A percentile compares a stretch with the other conserved stretches of the same genome.
Evolutionary conservation across 53 echinoderm and acorn worm species (phyloP).

Genomic region (Actinopyga echinites): DNA sequence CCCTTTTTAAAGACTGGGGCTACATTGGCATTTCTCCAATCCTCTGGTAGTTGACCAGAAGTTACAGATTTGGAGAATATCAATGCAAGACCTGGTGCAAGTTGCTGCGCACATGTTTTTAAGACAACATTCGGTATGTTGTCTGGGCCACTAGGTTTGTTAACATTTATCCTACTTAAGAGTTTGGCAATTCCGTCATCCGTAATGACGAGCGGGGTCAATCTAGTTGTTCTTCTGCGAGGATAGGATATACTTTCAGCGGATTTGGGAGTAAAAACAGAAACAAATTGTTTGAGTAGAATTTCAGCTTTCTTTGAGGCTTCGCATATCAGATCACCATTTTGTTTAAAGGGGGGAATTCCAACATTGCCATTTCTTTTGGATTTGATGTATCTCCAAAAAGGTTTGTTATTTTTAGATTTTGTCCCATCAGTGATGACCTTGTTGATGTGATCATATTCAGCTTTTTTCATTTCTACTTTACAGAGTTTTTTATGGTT

Average conservation of each 20-base stretch:
- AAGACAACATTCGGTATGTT: conserved; percentile 34
- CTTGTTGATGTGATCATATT: no score
- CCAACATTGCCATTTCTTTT: conserved; percentile 33
- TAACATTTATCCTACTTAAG: not conserved
- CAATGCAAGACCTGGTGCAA: conserved; percentile 10
- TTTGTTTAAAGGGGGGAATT: not conserved
- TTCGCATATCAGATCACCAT: conserved; percentile 10
- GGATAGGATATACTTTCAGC: not conserved
- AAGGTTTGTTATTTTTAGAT: no score
- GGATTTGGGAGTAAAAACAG: conserved; percentile 30
- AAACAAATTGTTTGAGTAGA: not conserved
- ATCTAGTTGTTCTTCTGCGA: no score
- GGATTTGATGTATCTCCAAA: conserved; percentile 41
- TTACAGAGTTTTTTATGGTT: no score
- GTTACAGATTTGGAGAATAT: conserved; percentile 25
- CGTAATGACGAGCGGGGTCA: no score
- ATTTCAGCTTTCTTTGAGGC: conserved; percentile 10
- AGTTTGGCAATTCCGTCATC: not conserved
- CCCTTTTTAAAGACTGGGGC: no score
- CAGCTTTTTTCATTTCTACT: no score
- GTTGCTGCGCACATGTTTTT: conserved; percentile 18
- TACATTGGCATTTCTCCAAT: conserved; percentile 38
- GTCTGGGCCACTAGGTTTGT: conserved; percentile 31
- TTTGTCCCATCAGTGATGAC: no score
- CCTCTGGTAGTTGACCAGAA: conserved; percentile 23